Evolutionary conservation across 2,113 vertebrate species (phyloP), one percentile per base, ranked within the genome.

Genomic region (Brachypodius melanocephalos): DNA sequence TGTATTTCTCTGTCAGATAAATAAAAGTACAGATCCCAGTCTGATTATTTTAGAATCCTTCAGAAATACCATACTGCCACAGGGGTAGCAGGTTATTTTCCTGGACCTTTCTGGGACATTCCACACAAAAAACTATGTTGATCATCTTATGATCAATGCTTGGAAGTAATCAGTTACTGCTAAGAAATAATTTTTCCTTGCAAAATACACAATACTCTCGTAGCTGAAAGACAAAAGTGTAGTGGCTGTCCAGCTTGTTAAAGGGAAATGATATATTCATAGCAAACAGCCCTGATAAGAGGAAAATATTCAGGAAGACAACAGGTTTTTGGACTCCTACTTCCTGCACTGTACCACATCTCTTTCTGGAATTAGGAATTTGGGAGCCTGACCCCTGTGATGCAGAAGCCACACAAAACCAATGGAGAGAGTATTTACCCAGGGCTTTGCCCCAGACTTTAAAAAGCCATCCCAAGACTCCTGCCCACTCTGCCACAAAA

Each of bases 211-310:
- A 62, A 19, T 5, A 18, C 2, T 75, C 34, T 34, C 49, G 24
- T 24, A 63, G 34, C 26, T 57, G 43, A 61, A 79, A 76, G 14
- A 55, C 11, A 19, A 10, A 74, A 76, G 6, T 26, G 16, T 17
- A 79, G 42, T 49, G 42, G 20, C 8, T 68, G 58, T 8, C 36
- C 49, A 69, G 42, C 14, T 80, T 75, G 73, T 52, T 31, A 36
- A 85, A 65, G 6, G 0, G 0, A 59, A 63, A 46, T 17, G 0
- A 66, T 10, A 55, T 6, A 69, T 40, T 74, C 32, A 43, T 7
- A 89, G 38, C 43, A 77, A 85, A 72, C 51, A 80, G 4, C 7
- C 10, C 17, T 16, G 2, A 25, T 12, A 45, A 86, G 0, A 49
- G 20, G 42, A 67, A 40, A 93, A 48, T 6, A 31, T 13, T 71